A percentile compares a stretch with the other conserved stretches of the same genome.
These are phyloP conservation scores for Babyrousa celebensis DNA, from an alignment of 2,797 vertebrate genomes.

Conservation along the genomic window DNA sequence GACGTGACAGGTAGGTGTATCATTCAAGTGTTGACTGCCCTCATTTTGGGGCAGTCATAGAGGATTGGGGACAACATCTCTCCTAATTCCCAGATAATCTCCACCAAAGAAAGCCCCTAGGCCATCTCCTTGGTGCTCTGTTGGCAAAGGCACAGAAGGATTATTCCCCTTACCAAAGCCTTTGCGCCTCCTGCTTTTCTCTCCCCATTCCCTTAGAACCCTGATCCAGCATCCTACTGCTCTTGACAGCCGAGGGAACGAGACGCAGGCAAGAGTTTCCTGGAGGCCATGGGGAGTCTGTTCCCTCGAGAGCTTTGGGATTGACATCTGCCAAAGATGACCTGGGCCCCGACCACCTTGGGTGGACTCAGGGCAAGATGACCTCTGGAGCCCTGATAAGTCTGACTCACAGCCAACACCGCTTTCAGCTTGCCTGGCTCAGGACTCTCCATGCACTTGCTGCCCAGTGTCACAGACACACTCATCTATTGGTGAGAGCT, in stretches of 20 bases:
- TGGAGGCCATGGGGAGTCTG: background rate
- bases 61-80: background rate
- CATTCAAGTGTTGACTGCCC: background rate
- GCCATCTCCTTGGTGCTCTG: background rate
- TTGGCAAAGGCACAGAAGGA: constrained; percentile 3
- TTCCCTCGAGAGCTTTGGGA: background rate
- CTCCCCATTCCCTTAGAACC: background rate
- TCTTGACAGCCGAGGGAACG: background rate
- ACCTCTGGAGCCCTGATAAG: background rate
- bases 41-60: constrained; percentile 28
- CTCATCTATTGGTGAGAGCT: background rate
- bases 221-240: background rate
- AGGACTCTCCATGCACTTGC: background rate
- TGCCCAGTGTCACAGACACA: background rate
- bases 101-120: constrained; percentile 28
- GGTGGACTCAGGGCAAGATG: background rate
- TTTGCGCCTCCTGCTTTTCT: background rate
- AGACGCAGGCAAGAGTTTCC: background rate
- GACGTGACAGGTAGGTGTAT: background rate
- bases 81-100: background rate
- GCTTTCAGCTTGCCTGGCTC: background rate
- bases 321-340: background rate
- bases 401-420: background rate
- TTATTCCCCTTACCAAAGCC: background rate
- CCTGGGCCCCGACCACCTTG: background rate